Percentiles rank a stretch among this genome's conserved stretches.
These are phyloP conservation scores for Hyperoplus lanceolatus DNA, from an alignment of 2,797 vertebrate species.

Conservation along the genomic window DNA sequence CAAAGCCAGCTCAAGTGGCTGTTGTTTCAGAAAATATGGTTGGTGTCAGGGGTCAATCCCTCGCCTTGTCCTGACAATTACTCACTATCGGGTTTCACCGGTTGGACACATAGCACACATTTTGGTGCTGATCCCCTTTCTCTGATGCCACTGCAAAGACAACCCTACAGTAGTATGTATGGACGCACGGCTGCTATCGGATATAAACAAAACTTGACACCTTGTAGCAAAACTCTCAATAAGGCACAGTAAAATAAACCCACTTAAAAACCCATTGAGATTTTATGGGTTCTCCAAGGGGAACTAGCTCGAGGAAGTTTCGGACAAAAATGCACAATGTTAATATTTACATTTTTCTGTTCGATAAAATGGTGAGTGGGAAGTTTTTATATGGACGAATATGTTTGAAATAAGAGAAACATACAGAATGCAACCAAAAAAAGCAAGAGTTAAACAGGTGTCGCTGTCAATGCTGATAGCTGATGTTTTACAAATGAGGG, in stretches of 20 bases:
- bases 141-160: constrained; percentile 58
- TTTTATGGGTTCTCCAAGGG: background rate
- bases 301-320: no score
- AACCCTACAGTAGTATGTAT: constrained; percentile 22
- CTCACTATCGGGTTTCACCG: constrained; percentile 69
- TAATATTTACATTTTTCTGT: background rate
- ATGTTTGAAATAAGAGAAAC: background rate
- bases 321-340: background rate
- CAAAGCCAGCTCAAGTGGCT: constrained; percentile 76
- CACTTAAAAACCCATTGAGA: constrained; percentile 4
- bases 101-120: constrained; percentile 58
- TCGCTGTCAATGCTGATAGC: no score
- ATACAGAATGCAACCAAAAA: background rate
- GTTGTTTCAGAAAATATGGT: constrained; percentile 82
- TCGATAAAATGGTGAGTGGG: background rate
- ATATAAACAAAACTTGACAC: constrained; percentile 47
- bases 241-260: constrained; percentile 34
- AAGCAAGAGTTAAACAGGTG: constrained; percentile 3
- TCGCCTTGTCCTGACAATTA: constrained; percentile 79
- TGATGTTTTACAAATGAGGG: no score
- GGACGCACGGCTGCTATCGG: constrained; percentile 35
- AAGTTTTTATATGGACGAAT: background rate
- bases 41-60: constrained; percentile 81
- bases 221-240: constrained; percentile 19
- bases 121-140: constrained; percentile 58